These are phyloP conservation scores for Eulemur rufifrons DNA, from an alignment of 2,113 vertebrate genomes.

Conservation along the genomic window DNA sequence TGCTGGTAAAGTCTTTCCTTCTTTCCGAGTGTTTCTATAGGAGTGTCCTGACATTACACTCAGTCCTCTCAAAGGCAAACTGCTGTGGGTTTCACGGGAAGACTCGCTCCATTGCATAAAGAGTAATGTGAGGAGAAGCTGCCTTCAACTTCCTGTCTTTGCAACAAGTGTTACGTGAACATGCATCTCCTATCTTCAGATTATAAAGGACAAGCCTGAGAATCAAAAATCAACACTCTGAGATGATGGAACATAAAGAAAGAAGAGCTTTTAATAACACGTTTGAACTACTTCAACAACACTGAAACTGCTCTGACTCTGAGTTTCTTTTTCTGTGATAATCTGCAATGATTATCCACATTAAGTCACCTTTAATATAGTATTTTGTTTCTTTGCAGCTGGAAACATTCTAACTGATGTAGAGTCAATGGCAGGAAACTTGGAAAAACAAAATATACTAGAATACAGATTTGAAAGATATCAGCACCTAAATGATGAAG, in stretches of 20 bases:
- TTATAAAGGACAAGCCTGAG: background rate
- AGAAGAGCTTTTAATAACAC: background rate
- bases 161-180: background rate
- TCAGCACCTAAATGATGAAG: background rate
- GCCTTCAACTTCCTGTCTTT: background rate
- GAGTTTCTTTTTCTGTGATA: background rate
- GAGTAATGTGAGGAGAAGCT: background rate
- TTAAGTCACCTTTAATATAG: background rate
- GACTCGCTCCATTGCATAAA: background rate
- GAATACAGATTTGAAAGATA: background rate
- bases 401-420: background rate
- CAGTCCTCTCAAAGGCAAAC: background rate
- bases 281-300: background rate
- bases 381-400: background rate
- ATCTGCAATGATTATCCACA: background rate
- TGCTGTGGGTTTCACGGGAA: background rate
- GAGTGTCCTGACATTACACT: background rate
- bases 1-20: background rate
- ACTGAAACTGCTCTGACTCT: background rate
- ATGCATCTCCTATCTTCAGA: background rate
- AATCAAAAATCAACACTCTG: background rate
- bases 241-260: background rate
- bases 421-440: background rate
- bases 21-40: background rate
- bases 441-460: background rate